A percentile compares a stretch with the other conserved stretches of the same genome.
phyloP scores from a whole-genome alignment of 2,888 invertebrate species.

The Acrobasis repandana region DNA sequence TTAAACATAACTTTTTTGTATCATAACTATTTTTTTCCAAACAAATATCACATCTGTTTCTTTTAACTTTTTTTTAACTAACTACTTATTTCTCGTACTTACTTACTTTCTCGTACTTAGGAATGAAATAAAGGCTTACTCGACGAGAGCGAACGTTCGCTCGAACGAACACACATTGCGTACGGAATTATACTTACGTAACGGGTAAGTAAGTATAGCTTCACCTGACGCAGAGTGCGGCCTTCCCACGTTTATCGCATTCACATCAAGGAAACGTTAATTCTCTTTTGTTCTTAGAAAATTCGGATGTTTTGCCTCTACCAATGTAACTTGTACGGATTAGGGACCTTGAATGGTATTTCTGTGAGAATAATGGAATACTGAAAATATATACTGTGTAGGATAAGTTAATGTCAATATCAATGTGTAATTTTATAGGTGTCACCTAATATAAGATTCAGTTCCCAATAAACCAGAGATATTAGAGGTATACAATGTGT shows the following conservation, averaged over 20 bases:
- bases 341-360: constrained; percentile 6
- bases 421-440: too few relatives aligned
- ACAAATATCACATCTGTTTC: too few relatives aligned
- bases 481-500: too few relatives aligned
- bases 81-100: too few relatives aligned
- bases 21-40: too few relatives aligned
- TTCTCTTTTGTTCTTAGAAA: constrained; percentile 71
- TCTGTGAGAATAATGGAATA: neutral
- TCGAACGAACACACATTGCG: constrained; percentile 51
- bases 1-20: too few relatives aligned
- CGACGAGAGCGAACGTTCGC: constrained; percentile 42
- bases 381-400: too few relatives aligned
- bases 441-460: too few relatives aligned
- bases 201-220: constrained; percentile 49
- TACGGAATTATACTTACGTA: constrained; percentile 41
- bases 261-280: constrained; percentile 56
- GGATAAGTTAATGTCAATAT: too few relatives aligned
- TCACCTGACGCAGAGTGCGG: constrained; percentile 58
- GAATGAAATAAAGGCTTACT: constrained; percentile 68
- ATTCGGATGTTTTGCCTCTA: constrained; percentile 44
- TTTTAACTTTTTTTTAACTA: too few relatives aligned
- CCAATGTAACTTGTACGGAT: constrained; percentile 49
- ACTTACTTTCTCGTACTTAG: neutral
- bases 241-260: constrained; percentile 63
- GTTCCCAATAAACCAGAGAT: too few relatives aligned